A percentile compares a stretch with the other conserved stretches of the same genome.
Conservation (phyloP, 1,140 invertebrate species). For the Eciton burchellii region DNA sequence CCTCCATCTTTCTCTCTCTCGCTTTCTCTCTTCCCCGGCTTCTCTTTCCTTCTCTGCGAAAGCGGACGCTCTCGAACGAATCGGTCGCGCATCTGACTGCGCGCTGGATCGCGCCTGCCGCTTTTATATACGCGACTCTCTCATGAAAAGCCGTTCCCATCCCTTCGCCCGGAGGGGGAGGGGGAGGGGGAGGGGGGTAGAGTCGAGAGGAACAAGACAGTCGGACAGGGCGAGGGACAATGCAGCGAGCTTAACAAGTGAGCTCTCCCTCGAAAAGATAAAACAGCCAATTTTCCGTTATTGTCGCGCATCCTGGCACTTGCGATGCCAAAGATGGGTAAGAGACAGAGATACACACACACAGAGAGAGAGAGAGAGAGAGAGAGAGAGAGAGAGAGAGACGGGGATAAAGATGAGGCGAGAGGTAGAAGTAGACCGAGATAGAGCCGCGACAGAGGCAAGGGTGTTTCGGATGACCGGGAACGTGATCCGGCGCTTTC, state of each 20-base stretch:
- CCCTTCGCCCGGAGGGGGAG: no score
- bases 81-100: neutral
- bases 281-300: constrained; percentile 34
- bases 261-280: neutral
- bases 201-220: neutral
- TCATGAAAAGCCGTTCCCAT: neutral
- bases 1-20: neutral
- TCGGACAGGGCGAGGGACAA: neutral
- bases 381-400: no score
- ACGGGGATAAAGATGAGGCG: neutral
- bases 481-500: constrained; percentile 21
- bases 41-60: no score
- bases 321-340: neutral
- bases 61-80: neutral
- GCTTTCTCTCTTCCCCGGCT: neutral
- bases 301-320: neutral
- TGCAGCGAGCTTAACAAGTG: neutral
- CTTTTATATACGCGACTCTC: constrained; percentile 1
- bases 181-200: no score
- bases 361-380: neutral
- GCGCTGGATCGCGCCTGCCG: no score
- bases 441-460: no score
- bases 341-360: no score
- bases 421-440: no score
- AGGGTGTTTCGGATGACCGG: constrained; percentile 41